These are phyloP conservation scores for Sylvietta virens DNA, from an alignment of 2,113 vertebrate species.

Conservation along the genomic window DNA sequence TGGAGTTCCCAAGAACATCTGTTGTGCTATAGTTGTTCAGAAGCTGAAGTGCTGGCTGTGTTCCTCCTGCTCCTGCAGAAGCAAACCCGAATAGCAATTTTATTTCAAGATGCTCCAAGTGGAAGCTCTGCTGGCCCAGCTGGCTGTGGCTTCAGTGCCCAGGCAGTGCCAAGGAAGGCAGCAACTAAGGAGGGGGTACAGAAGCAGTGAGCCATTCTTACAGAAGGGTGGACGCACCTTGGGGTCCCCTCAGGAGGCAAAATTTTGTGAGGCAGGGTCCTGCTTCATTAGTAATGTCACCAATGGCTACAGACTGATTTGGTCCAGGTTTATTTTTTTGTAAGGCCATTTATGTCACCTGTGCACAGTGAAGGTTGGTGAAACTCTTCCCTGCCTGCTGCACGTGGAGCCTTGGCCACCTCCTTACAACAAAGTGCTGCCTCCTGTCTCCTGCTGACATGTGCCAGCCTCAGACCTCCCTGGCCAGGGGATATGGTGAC, in stretches of 20 bases:
- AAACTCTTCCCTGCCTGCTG: neutral
- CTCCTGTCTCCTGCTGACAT: neutral
- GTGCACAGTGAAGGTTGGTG: neutral
- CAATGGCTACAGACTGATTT: neutral
- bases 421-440: neutral
- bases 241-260: neutral
- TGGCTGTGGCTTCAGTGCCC: neutral
- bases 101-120: neutral
- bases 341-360: neutral
- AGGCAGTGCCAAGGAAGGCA: neutral
- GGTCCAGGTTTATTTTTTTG: neutral
- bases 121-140: neutral
- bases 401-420: fast-evolving
- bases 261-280: neutral
- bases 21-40: neutral
- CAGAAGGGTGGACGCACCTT: fast-evolving
- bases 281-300: neutral
- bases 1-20: neutral
- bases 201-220: neutral
- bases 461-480: fast-evolving
- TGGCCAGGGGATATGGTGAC: neutral
- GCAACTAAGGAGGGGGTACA: neutral
- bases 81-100: neutral
- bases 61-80: fast-evolving
- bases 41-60: neutral